Percentiles rank a stretch among this genome's conserved stretches.
These are phyloP conservation scores for Eremobia ochroleuca DNA, from an alignment of 2,888 invertebrate genomes.

Conservation along the genomic window DNA sequence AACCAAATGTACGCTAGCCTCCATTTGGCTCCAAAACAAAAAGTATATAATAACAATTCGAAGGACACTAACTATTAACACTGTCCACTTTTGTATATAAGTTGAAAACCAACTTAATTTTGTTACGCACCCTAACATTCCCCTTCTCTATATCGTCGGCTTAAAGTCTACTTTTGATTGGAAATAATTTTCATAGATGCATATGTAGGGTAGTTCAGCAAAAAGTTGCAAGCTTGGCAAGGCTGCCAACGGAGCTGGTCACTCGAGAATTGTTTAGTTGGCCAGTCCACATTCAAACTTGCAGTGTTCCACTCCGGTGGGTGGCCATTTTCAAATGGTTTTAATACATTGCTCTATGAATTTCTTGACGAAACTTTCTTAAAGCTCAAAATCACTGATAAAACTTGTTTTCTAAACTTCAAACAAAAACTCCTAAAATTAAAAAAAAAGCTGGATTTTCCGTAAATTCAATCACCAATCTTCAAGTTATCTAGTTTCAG, in stretches of 20 bases:
- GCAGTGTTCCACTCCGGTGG: constrained; percentile 67
- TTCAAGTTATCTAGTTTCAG: no score
- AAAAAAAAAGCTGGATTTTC: background rate
- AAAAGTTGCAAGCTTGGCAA: constrained; percentile 82
- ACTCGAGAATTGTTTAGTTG: constrained; percentile 87
- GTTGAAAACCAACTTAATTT: constrained; percentile 63
- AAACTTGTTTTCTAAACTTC: background rate
- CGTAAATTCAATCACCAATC: background rate
- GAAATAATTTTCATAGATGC: constrained; percentile 15
- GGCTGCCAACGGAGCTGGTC: constrained; percentile 81
- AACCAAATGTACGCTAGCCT: constrained; percentile 62
- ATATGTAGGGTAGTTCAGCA: constrained; percentile 57
- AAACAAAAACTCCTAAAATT: no score
- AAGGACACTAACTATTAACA: constrained; percentile 85
- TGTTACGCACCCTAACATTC: background rate
- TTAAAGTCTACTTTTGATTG: constrained; percentile 43
- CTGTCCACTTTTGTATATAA: constrained; percentile 83
- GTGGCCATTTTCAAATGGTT: constrained; percentile 65
- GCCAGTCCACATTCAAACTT: constrained; percentile 74
- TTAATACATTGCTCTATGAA: constrained; percentile 67
- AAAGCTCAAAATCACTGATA: background rate
- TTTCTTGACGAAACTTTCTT: constrained; percentile 3
- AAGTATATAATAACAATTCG: constrained; percentile 83
- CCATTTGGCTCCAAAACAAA: constrained; percentile 83
- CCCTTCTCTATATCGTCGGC: background rate